These are phyloP conservation scores for Nomada fabriciana DNA, from an alignment of 2,888 invertebrate species.

Conservation along the genomic window DNA sequence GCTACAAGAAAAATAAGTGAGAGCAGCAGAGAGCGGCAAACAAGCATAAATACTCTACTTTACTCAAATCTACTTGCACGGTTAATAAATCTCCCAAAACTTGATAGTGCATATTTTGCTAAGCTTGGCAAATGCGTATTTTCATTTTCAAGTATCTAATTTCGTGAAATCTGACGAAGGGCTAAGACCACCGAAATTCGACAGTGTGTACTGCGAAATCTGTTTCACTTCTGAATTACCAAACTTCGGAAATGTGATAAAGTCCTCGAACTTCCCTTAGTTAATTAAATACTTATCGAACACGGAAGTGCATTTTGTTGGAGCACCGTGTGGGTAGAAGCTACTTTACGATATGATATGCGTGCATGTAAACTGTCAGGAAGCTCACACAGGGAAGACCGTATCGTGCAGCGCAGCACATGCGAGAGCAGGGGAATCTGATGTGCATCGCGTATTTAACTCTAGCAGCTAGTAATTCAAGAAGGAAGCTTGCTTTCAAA, in stretches of 20 bases:
- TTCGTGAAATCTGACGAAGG: too few relatives aligned
- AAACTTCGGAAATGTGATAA: background rate
- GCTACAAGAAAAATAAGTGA: too few relatives aligned
- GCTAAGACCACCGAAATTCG: too few relatives aligned
- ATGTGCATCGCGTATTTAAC: constrained; percentile 19
- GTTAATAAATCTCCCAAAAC: too few relatives aligned
- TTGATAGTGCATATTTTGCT: too few relatives aligned
- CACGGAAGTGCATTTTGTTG: background rate
- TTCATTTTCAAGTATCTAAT: too few relatives aligned
- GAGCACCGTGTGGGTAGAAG: background rate
- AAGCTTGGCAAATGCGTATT: too few relatives aligned
- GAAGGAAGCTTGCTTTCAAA: constrained; percentile 9
- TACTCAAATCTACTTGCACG: too few relatives aligned
- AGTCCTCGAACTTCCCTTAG: background rate
- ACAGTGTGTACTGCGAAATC: too few relatives aligned
- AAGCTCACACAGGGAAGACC: constrained; percentile 11
- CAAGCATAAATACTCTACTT: too few relatives aligned
- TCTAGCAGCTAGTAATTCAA: constrained; percentile 17
- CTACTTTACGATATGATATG: constrained; percentile 31
- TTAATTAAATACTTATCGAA: constrained; percentile 6
- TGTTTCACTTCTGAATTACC: background rate
- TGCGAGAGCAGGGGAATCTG: constrained; percentile 9
- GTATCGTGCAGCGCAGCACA: constrained; percentile 14
- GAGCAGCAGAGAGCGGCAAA: too few relatives aligned
- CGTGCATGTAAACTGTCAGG: constrained; percentile 20